These are phyloP conservation scores for Heteromormyrus szaboi DNA, from an alignment of 2,797 vertebrate genomes.

Conservation along the genomic window DNA sequence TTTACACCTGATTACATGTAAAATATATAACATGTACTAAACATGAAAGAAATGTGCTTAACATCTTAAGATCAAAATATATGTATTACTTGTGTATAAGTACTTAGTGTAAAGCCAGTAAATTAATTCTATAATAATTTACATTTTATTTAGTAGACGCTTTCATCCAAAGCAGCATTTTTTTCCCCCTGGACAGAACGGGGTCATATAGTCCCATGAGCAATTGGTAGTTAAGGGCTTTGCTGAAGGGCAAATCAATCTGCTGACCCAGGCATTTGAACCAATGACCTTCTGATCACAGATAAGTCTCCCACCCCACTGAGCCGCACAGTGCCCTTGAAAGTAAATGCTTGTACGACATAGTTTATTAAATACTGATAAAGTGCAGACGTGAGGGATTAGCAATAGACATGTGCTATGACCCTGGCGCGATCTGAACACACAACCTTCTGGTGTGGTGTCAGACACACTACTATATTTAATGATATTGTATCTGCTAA, in stretches of 20 bases:
- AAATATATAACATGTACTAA: background rate
- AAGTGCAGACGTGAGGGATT: background rate
- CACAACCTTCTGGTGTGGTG: background rate
- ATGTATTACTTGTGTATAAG: background rate
- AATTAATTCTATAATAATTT: background rate
- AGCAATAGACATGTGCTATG: background rate
- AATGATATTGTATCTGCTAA: background rate
- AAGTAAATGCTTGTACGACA: background rate
- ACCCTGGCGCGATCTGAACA: background rate
- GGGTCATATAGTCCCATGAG: background rate
- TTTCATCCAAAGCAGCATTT: background rate
- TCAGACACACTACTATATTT: background rate
- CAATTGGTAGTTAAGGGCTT: background rate
- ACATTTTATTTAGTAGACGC: background rate
- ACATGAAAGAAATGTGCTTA: background rate
- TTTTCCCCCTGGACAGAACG: background rate
- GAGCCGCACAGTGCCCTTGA: background rate
- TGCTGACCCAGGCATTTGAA: background rate
- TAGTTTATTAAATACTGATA: background rate
- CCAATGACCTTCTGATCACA: background rate
- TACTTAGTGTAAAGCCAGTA: background rate
- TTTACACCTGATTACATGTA: background rate
- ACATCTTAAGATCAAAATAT: background rate
- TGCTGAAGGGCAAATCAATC: background rate
- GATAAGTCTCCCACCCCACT: background rate